Evolutionary conservation across 2,888 invertebrate genomes (phyloP), one percentile per base, ranked within the genome.

Genomic region (Euplexia lucipara): DNA sequence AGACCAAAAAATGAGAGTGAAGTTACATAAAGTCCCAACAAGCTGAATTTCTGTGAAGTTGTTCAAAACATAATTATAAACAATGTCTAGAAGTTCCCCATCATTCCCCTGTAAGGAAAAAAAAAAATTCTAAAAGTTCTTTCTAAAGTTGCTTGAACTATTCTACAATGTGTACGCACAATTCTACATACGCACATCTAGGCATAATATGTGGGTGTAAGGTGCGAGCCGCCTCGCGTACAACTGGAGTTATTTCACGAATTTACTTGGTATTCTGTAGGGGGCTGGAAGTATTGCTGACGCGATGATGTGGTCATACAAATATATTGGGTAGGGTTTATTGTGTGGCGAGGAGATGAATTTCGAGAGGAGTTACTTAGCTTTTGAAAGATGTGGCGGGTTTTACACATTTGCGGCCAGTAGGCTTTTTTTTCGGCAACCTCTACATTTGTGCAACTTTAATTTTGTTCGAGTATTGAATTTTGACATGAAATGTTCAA

Each of bases 181-280:
- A 35, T 8, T 34, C 30, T 16, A 47, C 20, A 47, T 26, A 57
- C n/a, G 8, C 35, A 53, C 3, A 34, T 5, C 35, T 39, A 20
- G 0, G 3, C 6, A 3, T 18, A 30, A 47, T 30, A 44, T 49
- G 45, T 26, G 61, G 12, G 16, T 41, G 37, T 67, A 6, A 68
- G 62, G 61, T 74, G 68, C 5, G 51, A 54, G 47, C 12, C 14
- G 3, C 39, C 9, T 8, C 41, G 16, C 26, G 32, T 37, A 30
- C 1, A 34, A 34, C 26, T 12, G 10, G 7, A 62, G 54, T 47
- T 51, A 74, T 73, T 58, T 20, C 45, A 45, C 32, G 20, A 62
- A 72, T 72, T 16, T 20, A 20, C 45, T 73, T 61, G 74, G 35
- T 44, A 61, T 61, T 60, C 59, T 42, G 47, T 42, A 7, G 8